Percentiles rank a stretch among this genome's conserved stretches.
phyloP scores from a whole-genome alignment of 2,888 invertebrate genomes.

The Aradus depressus region DNA sequence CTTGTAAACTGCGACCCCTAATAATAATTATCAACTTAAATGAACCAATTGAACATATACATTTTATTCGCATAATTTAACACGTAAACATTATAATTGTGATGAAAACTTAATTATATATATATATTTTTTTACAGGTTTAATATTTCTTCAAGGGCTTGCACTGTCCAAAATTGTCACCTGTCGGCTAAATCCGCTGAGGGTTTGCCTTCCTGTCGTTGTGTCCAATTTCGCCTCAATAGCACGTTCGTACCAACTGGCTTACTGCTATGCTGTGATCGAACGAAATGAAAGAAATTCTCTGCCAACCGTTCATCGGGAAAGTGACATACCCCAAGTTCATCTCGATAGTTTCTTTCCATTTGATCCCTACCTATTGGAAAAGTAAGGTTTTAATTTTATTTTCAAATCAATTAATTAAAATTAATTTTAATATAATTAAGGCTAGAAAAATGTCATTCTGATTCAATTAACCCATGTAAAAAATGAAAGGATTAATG shows the following conservation, averaged over 20 bases:
- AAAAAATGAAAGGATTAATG: too few relatives aligned
- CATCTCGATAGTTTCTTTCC: constrained; percentile 70
- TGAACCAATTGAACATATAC: too few relatives aligned
- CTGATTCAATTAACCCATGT: neutral
- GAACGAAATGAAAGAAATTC: constrained; percentile 64
- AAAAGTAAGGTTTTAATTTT: constrained; percentile 41
- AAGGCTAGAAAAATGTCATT: too few relatives aligned
- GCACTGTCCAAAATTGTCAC: constrained; percentile 79
- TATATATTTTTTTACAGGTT: constrained; percentile 49
- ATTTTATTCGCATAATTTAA: too few relatives aligned
- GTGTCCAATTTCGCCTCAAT: constrained; percentile 70
- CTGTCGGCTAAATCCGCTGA: constrained; percentile 76
- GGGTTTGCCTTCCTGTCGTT: constrained; percentile 65
- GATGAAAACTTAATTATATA: neutral
- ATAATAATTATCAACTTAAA: too few relatives aligned
- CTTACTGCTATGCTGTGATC: constrained; percentile 82
- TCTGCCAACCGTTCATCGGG: constrained; percentile 46
- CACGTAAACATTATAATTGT: constrained; percentile 12
- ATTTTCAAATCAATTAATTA: neutral
- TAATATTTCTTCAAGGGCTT: constrained; percentile 65
- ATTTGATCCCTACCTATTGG: constrained; percentile 75
- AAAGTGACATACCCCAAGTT: constrained; percentile 36
- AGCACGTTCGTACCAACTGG: constrained; percentile 73
- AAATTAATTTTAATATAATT: too few relatives aligned
- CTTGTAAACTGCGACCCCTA: too few relatives aligned